Conservation (phyloP, 2,113 vertebrate genomes). For the Datnioides undecimradiatus region DNA sequence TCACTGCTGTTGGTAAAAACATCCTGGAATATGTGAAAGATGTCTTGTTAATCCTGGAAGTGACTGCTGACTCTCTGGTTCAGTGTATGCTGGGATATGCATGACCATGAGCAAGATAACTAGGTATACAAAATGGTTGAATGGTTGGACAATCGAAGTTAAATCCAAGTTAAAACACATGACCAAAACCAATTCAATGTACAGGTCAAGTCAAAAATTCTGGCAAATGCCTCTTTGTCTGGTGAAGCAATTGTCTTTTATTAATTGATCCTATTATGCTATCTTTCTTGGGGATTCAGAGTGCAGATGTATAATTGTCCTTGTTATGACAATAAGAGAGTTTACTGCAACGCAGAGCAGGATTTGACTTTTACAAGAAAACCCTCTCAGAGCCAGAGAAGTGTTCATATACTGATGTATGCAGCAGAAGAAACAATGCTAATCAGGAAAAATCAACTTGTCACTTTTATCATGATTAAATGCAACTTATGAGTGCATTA, state of each 20-base stretch:
- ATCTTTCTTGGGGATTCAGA: not conserved
- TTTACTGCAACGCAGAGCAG: not conserved
- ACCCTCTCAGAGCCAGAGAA: slow-evolving; percentile 1
- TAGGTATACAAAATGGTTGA: not conserved
- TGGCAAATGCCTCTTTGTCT: not conserved
- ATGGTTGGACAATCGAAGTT: not conserved
- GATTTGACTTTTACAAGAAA: slow-evolving; percentile 9
- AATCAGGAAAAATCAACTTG: slow-evolving; percentile 55
- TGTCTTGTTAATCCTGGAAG: not conserved
- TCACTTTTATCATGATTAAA: slow-evolving; percentile 52
- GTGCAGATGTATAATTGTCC: not conserved
- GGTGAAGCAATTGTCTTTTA: not conserved
- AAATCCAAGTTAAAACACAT: not conserved
- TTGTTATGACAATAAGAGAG: not conserved
- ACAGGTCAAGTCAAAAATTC: not conserved
- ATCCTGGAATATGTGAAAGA: not conserved
- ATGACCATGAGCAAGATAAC: not conserved
- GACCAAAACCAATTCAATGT: not conserved
- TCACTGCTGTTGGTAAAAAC: not conserved
- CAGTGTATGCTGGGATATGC: no score
- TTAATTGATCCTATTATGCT: not conserved
- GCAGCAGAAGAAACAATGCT: slow-evolving; percentile 8
- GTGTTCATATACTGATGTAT: slow-evolving; percentile 27
- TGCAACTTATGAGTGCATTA: slow-evolving; percentile 55
- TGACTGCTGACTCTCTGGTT: not conserved